Evolutionary conservation across 2,797 vertebrate species (phyloP).

Genomic region (Halcyon smyrnensis): DNA sequence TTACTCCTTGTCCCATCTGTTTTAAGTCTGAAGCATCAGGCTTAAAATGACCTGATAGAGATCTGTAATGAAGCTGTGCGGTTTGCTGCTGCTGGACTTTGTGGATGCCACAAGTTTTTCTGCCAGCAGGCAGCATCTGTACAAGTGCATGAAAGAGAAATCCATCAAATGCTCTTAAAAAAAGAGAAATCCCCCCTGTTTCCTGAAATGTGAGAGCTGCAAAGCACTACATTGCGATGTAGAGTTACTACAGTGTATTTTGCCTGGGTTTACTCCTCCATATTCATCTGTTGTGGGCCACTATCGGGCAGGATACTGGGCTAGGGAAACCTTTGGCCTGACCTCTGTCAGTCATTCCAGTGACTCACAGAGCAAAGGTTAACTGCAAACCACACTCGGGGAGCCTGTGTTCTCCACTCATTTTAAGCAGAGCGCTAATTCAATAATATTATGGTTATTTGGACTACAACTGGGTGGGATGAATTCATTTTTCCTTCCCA

Average conservation of each 20-base stretch:
- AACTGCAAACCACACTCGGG: neutral
- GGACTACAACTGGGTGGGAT: neutral
- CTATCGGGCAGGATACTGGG: neutral
- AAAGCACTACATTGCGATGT: fast-evolving
- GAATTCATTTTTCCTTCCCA: neutral
- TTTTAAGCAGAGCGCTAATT: constrained; percentile 13
- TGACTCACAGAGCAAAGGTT: constrained; percentile 36
- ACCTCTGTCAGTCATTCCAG: constrained; percentile 54
- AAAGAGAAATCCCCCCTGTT: neutral
- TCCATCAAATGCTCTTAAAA: neutral
- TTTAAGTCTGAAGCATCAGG: neutral
- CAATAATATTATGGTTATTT: constrained; percentile 7
- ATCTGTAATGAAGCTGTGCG: neutral
- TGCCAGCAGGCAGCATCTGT: neutral
- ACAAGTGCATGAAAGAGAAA: neutral
- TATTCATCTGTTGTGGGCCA: neutral
- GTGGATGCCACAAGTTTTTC: neutral
- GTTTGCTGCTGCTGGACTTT: neutral
- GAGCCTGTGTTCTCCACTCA: neutral
- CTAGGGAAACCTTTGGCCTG: constrained; percentile 40
- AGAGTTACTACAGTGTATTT: neutral
- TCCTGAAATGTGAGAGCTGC: neutral
- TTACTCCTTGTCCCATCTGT: constrained; percentile 8
- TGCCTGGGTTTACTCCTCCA: neutral
- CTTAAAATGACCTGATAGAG: neutral